These are phyloP conservation scores for Mesorhabditis spiculigera DNA, from an alignment of 2,888 invertebrate genomes.

Conservation along the genomic window DNA sequence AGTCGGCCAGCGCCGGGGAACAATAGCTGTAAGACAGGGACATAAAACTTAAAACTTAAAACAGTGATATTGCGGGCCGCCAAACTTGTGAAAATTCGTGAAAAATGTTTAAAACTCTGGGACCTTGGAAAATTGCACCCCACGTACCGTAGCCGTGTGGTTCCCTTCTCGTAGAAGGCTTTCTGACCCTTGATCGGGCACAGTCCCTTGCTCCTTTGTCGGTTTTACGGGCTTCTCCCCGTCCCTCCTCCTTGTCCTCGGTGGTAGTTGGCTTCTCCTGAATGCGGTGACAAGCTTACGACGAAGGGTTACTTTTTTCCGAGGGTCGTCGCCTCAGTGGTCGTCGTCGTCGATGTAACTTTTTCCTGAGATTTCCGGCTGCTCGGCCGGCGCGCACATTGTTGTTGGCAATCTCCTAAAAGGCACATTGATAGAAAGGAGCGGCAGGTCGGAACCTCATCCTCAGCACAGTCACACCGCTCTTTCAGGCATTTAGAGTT, in stretches of 20 bases:
- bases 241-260: conserved; percentile 1
- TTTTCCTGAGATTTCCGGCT: not conserved
- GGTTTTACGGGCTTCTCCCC: not conserved
- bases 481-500: conserved; percentile 32
- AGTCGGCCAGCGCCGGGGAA: conserved; percentile 13
- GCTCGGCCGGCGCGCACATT: not conserved
- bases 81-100: not conserved
- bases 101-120: not conserved
- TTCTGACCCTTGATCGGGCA: conserved; percentile 20
- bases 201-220: not conserved
- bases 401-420: conserved; percentile 1
- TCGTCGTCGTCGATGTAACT: not conserved
- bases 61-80: not conserved
- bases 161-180: conserved; percentile 20
- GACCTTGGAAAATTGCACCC: not conserved
- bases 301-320: not conserved
- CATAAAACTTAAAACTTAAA: not conserved
- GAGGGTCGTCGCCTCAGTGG: not conserved
- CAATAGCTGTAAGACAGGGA: not conserved
- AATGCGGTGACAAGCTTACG: not conserved
- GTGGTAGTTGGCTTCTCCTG: not conserved
- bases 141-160: conserved; percentile 9
- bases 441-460: conserved; percentile 21
- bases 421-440: conserved; percentile 8
- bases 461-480: conserved; percentile 31